These are phyloP conservation scores for Bolborhynchus lineola DNA, from an alignment of 2,113 vertebrate species.

Conservation along the genomic window DNA sequence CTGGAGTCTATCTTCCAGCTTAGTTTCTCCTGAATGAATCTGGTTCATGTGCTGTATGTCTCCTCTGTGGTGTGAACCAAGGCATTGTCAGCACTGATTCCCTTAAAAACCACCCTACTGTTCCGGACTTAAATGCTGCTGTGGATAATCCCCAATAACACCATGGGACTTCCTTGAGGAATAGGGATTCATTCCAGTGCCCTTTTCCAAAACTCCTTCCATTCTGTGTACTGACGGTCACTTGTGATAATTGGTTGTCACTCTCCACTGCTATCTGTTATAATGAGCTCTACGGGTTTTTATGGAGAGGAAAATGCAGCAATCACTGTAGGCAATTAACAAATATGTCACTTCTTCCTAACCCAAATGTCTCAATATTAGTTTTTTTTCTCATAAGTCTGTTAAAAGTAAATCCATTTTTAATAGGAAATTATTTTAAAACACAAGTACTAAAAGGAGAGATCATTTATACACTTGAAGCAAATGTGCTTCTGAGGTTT, in stretches of 20 bases:
- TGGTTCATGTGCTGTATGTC: not conserved
- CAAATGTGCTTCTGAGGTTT: not conserved
- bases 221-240: not conserved
- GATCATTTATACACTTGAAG: not conserved
- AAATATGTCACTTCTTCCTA: not conserved
- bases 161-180: not conserved
- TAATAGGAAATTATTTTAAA: not conserved
- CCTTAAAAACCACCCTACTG: not conserved
- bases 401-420: not conserved
- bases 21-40: not conserved
- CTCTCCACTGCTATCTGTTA: not conserved
- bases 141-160: not conserved
- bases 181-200: not conserved
- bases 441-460: not conserved
- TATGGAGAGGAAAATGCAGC: not conserved
- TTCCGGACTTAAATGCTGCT: not conserved
- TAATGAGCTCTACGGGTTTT: not conserved
- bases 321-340: not conserved
- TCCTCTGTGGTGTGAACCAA: not conserved
- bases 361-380: not conserved
- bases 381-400: not conserved
- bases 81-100: accelerated
- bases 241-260: accelerated
- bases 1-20: not conserved
- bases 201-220: not conserved